Base-by-base conservation (phyloP, 2,113 vertebrate species). In the Hippocampus zosterae region DNA sequence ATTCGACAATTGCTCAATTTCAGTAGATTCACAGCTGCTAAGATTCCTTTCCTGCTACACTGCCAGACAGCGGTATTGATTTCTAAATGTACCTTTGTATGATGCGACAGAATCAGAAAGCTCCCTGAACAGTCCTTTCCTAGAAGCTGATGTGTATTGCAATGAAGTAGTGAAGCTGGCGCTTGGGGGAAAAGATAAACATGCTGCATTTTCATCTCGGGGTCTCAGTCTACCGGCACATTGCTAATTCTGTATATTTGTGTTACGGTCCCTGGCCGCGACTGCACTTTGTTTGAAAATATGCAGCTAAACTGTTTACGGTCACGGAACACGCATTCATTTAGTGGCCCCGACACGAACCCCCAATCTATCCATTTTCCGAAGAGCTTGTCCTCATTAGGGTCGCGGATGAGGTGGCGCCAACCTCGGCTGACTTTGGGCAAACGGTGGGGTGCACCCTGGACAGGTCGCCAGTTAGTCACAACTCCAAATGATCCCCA, bases 301-400 rank as follows among this genome's bases (percentile, higher is more conserved):
- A 66, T 64, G 62, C 37, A 25, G 27, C 67, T 68, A 78, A 72
- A 71, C 66, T 79, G 74, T 81, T 84, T 76, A 76, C 56, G 74
- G 63, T 78, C 56, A 81, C 67, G 42, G 65, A 59, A 40, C 44
- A 67, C 63, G 62, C 73, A 55, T 55, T 70, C 63, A 40, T 40
- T 71, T n/a, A 67, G 50, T 72, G 60, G 41, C 62, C 63, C 59
- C 8, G 50, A 70, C 69, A 73, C 73, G 60, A 87, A 71, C 73
- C 72, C 33, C 15, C 57, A 7, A 33, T 8, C 27, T 27, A 33
- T 18, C 57, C 25, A 60, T 66, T 52, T 55, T 53, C 16, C 37
- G 13, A 23, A 56, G 53, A n/a, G 23, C 21, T 25, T 56, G 23
- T 27, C 56, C 25, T 57, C 56, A 57, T 57, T 56, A 25, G 23